Conservation (phyloP, 2,797 vertebrate genomes). For the Crocidura indochinensis region DNA sequence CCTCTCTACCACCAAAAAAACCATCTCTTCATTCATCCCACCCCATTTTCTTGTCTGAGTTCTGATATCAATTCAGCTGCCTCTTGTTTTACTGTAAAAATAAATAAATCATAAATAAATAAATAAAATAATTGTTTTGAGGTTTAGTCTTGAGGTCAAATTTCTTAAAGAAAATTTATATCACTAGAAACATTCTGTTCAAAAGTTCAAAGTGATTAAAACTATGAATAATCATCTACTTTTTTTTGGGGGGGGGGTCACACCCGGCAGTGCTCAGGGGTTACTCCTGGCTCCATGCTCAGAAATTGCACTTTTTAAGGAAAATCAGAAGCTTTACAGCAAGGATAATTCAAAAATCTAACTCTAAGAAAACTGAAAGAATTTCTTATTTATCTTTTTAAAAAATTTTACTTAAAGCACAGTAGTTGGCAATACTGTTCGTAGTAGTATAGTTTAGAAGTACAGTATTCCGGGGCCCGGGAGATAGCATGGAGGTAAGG, state of each 20-base stretch:
- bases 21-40: too few relatives aligned
- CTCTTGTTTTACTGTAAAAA: constrained; percentile 62
- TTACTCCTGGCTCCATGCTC: too few relatives aligned
- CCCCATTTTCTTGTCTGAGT: background rate
- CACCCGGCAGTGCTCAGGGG: too few relatives aligned
- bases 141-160: constrained; percentile 43
- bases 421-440: too few relatives aligned
- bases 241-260: too few relatives aligned
- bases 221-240: constrained; percentile 1
- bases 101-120: background rate
- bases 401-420: background rate
- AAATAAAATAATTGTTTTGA: background rate
- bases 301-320: too few relatives aligned
- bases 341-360: background rate
- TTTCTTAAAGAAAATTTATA: constrained; percentile 50
- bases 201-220: constrained; percentile 45
- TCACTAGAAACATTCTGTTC: constrained; percentile 4
- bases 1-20: too few relatives aligned
- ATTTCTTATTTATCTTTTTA: constrained; percentile 37
- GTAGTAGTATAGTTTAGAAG: too few relatives aligned
- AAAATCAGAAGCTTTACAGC: too few relatives aligned
- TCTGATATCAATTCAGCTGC: constrained; percentile 13
- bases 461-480: too few relatives aligned
- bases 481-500: too few relatives aligned
- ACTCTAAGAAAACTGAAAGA: constrained; percentile 30